Conservation (phyloP, 2,888 invertebrate genomes). For the Thera obeliscata region DNA sequence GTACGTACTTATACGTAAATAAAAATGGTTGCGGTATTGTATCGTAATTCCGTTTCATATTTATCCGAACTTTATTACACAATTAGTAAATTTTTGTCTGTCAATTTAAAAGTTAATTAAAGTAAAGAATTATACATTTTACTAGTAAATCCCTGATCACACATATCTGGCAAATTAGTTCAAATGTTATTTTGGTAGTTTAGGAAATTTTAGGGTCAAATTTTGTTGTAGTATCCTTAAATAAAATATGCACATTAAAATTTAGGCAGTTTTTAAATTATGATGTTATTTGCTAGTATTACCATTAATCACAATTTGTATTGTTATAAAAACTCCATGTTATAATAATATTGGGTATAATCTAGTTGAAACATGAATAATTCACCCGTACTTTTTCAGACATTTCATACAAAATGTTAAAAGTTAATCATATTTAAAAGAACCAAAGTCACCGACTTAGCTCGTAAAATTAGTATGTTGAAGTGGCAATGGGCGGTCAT, state of each 20-base stretch:
- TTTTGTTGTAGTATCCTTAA: constrained; percentile 31
- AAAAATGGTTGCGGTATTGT: constrained; percentile 17
- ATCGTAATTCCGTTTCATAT: constrained; percentile 10
- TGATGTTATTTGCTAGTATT: constrained; percentile 29
- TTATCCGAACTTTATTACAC: constrained; percentile 17
- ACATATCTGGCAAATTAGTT: constrained; percentile 43
- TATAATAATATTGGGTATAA: constrained; percentile 14
- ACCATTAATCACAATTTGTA: constrained; percentile 21
- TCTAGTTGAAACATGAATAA: constrained; percentile 36
- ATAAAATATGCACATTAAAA: constrained; percentile 37
- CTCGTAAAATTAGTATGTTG: too few species aligned
- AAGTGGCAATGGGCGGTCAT: too few species aligned
- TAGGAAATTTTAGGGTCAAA: constrained; percentile 29
- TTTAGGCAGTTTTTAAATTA: constrained; percentile 24
- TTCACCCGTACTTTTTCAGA: constrained; percentile 16
- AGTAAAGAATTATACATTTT: constrained; percentile 39
- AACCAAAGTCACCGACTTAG: too few species aligned
- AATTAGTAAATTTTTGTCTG: constrained; percentile 48
- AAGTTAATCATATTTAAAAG: background rate
- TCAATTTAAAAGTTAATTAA: constrained; percentile 64
- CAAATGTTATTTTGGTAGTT: constrained; percentile 42
- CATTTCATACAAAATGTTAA: background rate
- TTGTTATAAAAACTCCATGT: constrained; percentile 14
- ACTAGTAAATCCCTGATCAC: constrained; percentile 37
- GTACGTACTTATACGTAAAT: constrained; percentile 38